Base-by-base conservation (phyloP, 2,113 vertebrate genomes). In the Taurulus bubalis region DNA sequence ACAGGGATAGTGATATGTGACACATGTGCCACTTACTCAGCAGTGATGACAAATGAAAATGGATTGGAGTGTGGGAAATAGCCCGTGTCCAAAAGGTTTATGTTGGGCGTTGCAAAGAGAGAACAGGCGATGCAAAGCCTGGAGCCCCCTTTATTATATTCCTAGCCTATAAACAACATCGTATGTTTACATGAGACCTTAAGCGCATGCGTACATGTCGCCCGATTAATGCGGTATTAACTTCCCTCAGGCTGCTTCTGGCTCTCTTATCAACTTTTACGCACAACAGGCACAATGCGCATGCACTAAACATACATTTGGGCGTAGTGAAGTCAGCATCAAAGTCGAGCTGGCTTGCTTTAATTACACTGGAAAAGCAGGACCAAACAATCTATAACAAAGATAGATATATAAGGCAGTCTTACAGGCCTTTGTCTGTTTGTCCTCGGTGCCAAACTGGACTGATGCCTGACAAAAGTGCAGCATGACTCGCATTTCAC, bases 301-400 rank as follows among this genome's bases (percentile, higher is more conserved):
- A 0, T 20, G 66, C 4, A 26, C 6, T 24, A 22, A 32, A 24
- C 60, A 30, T 42, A 8, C 3, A n/a, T 66, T 22, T 9, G 0
- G 7, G 0, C 16, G 14, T 3, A 20, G 51, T 64, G 42, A n/a
- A 32, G 58, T 20, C 28, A 11, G 47, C 28, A 28, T 20, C 45
- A 45, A 18, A 38, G 24, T 14, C 9, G 5, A 32, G 24, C 38
- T 32, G 1, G 22, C 10, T 24, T 60, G 49, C 75, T 83, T 86
- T 76, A 82, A 80, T 85, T 79, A 85, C 90, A 83, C 90, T 71
- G 38, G 64, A 77, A 51, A 82, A 74, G 83, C 91, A 95, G 93
- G 89, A 87, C 87, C 90, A 89, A 89, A 94, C 94, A 94, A 95
- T 94, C 93, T 95, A 94, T 94, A 95, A 95, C 95, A 90, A 22